A percentile compares a stretch with the other conserved stretches of the same genome.
These are phyloP conservation scores for Micrasema longulum DNA, from an alignment of 1,140 invertebrate genomes.

Conservation along the genomic window DNA sequence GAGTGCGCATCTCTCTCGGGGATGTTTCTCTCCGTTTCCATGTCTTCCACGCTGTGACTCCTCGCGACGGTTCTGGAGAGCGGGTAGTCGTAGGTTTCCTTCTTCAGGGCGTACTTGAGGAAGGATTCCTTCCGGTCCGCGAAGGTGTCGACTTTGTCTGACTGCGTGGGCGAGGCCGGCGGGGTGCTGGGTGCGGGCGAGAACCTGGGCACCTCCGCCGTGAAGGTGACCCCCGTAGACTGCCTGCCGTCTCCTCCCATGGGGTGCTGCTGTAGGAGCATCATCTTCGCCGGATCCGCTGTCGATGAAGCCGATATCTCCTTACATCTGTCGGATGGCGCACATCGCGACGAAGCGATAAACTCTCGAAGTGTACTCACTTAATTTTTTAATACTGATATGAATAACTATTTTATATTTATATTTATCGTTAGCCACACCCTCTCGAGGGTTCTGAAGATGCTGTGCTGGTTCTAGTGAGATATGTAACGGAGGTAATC, in stretches of 20 bases:
- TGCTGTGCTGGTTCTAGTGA: neutral
- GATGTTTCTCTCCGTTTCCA: constrained; percentile 30
- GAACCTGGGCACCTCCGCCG: constrained; percentile 46
- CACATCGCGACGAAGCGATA: constrained; percentile 1
- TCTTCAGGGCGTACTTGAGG: constrained; percentile 39
- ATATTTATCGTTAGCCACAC: constrained; percentile 3
- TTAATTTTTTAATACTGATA: constrained; percentile 16
- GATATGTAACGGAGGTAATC: neutral
- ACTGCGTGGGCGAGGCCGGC: constrained; percentile 51
- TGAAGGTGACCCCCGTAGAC: constrained; percentile 26
- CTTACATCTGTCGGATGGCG: neutral
- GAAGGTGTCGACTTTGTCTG: constrained; percentile 55
- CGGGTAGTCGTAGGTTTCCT: constrained; percentile 24
- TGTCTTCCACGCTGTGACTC: constrained; percentile 45
- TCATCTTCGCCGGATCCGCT: constrained; percentile 36
- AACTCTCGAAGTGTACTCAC: neutral
- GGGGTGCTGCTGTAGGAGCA: constrained; percentile 47
- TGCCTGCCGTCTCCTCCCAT: constrained; percentile 39
- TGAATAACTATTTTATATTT: constrained; percentile 13
- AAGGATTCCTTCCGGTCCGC: constrained; percentile 32
- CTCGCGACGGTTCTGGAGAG: constrained; percentile 17
- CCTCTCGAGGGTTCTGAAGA: neutral
- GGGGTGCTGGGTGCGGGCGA: constrained; percentile 49
- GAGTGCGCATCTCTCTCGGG: constrained; percentile 50
- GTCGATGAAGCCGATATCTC: neutral